A percentile compares a stretch with the other conserved stretches of the same genome.
Conservation (phyloP, 2,113 vertebrate species). For the Tychaedon coryphoeus region DNA sequence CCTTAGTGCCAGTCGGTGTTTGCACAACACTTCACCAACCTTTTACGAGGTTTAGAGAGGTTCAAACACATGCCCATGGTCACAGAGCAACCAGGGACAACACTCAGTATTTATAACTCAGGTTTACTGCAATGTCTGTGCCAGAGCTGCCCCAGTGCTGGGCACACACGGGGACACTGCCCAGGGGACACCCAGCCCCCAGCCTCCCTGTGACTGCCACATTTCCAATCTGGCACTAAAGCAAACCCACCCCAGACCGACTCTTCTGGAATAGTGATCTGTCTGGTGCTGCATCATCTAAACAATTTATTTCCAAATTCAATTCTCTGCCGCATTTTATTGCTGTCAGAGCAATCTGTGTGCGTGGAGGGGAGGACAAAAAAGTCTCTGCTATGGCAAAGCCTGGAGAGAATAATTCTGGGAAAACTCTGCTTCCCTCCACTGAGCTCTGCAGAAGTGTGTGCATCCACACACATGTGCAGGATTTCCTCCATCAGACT, state of each 20-base stretch:
- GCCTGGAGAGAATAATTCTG: background rate
- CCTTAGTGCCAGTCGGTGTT: background rate
- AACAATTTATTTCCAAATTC: background rate
- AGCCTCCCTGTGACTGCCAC: background rate
- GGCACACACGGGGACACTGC: background rate
- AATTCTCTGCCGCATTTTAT: slow-evolving; percentile 5
- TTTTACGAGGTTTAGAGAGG: background rate
- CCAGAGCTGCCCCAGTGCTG: background rate
- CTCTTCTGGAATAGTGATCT: background rate
- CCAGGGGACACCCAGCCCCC: background rate
- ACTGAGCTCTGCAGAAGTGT: background rate
- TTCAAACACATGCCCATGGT: background rate
- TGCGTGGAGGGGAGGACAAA: background rate
- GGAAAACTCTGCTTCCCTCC: background rate
- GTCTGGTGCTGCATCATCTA: background rate
- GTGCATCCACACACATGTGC: fast-evolving
- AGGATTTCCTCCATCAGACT: background rate
- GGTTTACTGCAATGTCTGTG: fast-evolving
- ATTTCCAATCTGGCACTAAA: background rate
- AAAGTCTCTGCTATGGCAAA: background rate
- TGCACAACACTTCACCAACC: background rate
- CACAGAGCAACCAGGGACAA: background rate
- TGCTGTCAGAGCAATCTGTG: slow-evolving; percentile 8
- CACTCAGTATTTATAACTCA: background rate
- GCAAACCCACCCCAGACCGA: fast-evolving